Evolutionary conservation across 2,797 vertebrate genomes (phyloP).

Genomic region (Cynopterus sphinx): DNA sequence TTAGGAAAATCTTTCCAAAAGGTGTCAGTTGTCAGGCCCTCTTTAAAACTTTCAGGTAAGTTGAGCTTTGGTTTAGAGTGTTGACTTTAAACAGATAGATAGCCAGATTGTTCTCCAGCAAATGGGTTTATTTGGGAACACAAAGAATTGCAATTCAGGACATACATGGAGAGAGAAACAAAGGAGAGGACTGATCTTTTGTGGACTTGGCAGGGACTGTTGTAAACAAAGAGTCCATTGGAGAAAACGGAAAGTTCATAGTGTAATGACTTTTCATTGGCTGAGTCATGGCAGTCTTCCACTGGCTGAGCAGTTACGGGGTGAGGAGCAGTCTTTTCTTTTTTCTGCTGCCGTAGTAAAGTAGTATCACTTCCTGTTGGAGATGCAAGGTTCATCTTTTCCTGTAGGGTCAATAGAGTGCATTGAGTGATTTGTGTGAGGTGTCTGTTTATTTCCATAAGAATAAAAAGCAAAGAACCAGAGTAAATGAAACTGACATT

Average conservation of each 20-base stretch:
- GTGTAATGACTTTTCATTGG: background rate
- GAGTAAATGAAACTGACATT: background rate
- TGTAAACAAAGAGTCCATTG: background rate
- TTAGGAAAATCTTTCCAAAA: conserved; percentile 6
- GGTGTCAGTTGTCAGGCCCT: background rate
- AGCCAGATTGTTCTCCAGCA: background rate
- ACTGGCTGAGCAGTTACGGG: background rate
- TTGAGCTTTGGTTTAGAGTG: background rate
- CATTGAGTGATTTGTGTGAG: background rate
- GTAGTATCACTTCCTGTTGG: background rate
- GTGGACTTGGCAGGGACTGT: background rate
- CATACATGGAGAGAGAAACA: background rate
- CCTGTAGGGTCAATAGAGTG: background rate
- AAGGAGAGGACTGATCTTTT: background rate
- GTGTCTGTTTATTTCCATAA: background rate
- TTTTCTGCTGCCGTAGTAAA: background rate
- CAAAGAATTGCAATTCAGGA: background rate
- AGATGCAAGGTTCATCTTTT: background rate
- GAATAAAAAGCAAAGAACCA: conserved; percentile 4
- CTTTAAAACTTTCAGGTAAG: background rate
- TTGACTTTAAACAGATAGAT: background rate
- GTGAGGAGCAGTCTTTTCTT: background rate
- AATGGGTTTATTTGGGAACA: background rate
- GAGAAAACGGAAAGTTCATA: background rate
- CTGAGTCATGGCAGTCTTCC: background rate